Evolutionary conservation across 2,797 vertebrate genomes (phyloP).

Genomic region (Synanceia verrucosa): DNA sequence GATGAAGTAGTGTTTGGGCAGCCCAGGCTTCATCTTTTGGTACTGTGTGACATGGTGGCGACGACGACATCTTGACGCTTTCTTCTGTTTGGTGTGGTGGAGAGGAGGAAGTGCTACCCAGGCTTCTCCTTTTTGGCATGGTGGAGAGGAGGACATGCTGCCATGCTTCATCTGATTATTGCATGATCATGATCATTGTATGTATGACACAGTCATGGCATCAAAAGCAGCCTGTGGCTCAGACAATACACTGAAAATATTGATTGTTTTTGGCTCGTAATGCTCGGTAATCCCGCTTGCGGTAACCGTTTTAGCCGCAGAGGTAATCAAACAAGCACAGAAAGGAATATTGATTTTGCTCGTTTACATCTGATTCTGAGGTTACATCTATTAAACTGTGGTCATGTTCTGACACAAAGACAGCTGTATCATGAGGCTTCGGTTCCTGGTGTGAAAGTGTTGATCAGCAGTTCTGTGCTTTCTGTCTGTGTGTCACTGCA

Average conservation of each 20-base stretch:
- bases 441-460: slow-evolving; percentile 47
- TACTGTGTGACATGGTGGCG: no score
- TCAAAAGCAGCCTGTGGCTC: slow-evolving; percentile 47
- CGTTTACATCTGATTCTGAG: slow-evolving; percentile 49
- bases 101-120: no score
- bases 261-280: slow-evolving; percentile 46
- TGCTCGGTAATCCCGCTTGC: slow-evolving; percentile 48
- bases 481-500: slow-evolving; percentile 46
- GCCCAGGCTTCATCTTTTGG: no score
- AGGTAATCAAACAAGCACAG: slow-evolving; percentile 47
- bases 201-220: slow-evolving; percentile 36
- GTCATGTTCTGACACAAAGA: slow-evolving; percentile 34
- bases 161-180: no score
- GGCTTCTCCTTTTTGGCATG: no score
- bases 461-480: slow-evolving; percentile 53
- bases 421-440: slow-evolving; percentile 50
- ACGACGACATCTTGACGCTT: no score
- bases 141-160: no score
- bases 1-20: no score
- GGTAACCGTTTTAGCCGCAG: slow-evolving; percentile 31
- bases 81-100: no score
- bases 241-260: slow-evolving; percentile 51
- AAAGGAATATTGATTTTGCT: slow-evolving; percentile 55
- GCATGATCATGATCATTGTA: no score
- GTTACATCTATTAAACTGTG: slow-evolving; percentile 53